Percentiles rank a stretch among this genome's conserved stretches.
Conservation (phyloP, 2,113 vertebrate genomes). For the Chlorodrepanis virens region DNA sequence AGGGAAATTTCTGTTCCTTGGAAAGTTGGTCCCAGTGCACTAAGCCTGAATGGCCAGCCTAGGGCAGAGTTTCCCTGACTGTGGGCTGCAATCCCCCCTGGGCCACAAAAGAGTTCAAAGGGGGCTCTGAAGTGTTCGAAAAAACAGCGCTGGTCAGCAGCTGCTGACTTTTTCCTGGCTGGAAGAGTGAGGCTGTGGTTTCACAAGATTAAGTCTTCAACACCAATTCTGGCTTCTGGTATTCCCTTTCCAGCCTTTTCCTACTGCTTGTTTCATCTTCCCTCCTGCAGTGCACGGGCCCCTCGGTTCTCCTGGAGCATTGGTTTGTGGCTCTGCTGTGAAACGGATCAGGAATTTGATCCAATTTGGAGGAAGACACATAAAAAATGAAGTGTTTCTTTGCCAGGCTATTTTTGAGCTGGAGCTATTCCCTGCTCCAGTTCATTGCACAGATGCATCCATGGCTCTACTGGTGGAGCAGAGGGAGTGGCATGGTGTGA, state of each 20-base stretch:
- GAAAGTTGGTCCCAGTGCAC: neutral
- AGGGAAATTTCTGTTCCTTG: neutral
- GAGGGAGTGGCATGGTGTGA: neutral
- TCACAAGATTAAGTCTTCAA: slow-evolving; percentile 59
- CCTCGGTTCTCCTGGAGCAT: neutral
- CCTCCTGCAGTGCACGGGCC: slow-evolving; percentile 40
- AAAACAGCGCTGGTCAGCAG: slow-evolving; percentile 55
- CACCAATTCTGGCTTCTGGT: slow-evolving; percentile 45
- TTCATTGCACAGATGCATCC: neutral
- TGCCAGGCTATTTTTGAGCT: slow-evolving; percentile 52
- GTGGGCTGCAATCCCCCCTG: neutral
- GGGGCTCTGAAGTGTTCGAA: slow-evolving; percentile 28
- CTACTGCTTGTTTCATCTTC: slow-evolving; percentile 25
- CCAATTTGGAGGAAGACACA: slow-evolving; percentile 47
- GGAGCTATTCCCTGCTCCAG: slow-evolving; percentile 15
- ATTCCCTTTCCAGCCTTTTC: slow-evolving; percentile 43
- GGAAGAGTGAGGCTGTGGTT: slow-evolving; percentile 36
- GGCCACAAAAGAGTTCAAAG: slow-evolving; percentile 30
- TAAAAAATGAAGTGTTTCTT: neutral
- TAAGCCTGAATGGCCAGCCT: neutral
- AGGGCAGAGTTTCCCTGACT: neutral
- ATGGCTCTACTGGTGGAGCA: neutral
- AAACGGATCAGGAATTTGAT: slow-evolving; percentile 54
- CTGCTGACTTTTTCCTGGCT: slow-evolving; percentile 64
- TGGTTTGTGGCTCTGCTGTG: slow-evolving; percentile 47